Base-by-base conservation (phyloP, 2,797 vertebrate genomes). In the Gymnopithys bicolor region DNA sequence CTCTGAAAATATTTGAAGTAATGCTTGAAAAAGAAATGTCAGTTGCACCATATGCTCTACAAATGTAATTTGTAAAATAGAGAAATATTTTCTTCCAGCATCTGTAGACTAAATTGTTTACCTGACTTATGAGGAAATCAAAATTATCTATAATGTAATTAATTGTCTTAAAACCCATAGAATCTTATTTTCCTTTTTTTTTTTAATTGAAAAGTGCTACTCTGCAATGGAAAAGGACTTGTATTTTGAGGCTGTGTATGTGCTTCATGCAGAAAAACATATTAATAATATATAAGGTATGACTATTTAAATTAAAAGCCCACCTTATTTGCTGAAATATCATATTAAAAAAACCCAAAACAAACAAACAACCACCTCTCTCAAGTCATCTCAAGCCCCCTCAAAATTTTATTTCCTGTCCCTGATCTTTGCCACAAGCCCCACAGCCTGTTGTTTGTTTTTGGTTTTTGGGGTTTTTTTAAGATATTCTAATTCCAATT, bases 11-110 rank as follows among this genome's bases (percentile, higher is more conserved):
- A 95, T 75, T 83, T 80, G 4, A 63, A 59, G n/a, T 58, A 89
- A 58, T 60, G 41, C 67, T 89, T 59, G 68, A 82, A 82, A 94
- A 89, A 63, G 19, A 90, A 94, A 94, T 93, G 68, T 84, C 78
- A 92, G 19, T 62, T 75, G 41, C n/a, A 52, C 60, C 39, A 56
- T 85, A 67, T 85, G 45, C n/a, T 30, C 45, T 71, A 75, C 67
- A 92, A 96, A 93, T 81, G 53, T 73, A 13, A 80, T 39, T 45
- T 71, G 16, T 60, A 70, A 90, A 91, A 85, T 6, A 69, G 21
- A 73, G 37, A n/a, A n/a, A 0, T 4, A 27, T 67, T 93, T 89
- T 77, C 39, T 64, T 75, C n/a, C 39, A 63, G 45, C 55, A 16
- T 15, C 32, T 76, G 28, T 39, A 62, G 12, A 22, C 49, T 71